Evolutionary conservation across 2,113 vertebrate genomes (phyloP).

Genomic region (Cairina moschata): DNA sequence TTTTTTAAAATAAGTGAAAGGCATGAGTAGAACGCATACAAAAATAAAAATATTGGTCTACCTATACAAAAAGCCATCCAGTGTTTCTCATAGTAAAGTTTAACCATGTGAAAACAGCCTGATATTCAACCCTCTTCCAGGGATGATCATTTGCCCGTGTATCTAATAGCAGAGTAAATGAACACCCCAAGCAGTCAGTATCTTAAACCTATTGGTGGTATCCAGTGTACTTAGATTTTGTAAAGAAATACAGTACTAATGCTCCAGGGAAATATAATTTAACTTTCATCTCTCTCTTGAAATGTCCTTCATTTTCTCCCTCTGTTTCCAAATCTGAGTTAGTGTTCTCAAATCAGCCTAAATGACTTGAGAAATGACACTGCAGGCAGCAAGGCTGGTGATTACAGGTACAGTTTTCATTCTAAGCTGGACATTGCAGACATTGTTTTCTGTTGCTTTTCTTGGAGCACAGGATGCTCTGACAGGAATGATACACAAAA

Average conservation of each 20-base stretch:
- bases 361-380: conserved; percentile 14
- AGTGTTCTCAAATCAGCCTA: background rate
- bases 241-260: background rate
- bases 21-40: background rate
- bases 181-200: background rate
- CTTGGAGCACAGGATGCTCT: conserved; percentile 76
- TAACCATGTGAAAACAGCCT: background rate
- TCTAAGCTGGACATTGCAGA: conserved; percentile 41
- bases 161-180: conserved; percentile 30
- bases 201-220: background rate
- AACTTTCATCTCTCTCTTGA: conserved; percentile 19
- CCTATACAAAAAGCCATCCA: conserved; percentile 19
- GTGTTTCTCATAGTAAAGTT: background rate
- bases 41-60: background rate
- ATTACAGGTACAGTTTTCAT: conserved; percentile 58
- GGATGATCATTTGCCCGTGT: conserved; percentile 26
- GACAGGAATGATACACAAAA: conserved; percentile 81
- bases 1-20: background rate
- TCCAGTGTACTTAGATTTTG: conserved; percentile 1
- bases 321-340: conserved; percentile 1
- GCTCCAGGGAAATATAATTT: conserved; percentile 19
- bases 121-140: conserved; percentile 17
- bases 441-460: conserved; percentile 68
- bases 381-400: conserved; percentile 4
- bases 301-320: conserved; percentile 27